A percentile compares a stretch with the other conserved stretches of the same genome.
phyloP scores from a whole-genome alignment of 2,797 vertebrate species.

The Crax fasciolata region DNA sequence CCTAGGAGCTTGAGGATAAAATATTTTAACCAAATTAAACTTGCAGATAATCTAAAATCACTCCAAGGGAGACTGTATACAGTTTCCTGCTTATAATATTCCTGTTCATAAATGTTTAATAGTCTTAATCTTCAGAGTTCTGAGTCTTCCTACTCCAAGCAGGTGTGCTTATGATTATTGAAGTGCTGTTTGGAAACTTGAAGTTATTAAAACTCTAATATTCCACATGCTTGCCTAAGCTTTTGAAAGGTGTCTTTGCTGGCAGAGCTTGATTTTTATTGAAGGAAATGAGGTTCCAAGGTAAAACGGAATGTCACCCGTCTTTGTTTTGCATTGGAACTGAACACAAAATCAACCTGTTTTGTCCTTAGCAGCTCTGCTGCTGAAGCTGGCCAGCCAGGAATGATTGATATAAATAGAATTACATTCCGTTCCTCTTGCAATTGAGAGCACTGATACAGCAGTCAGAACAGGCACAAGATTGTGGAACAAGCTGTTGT shows the following conservation, averaged over 20 bases:
- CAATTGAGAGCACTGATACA: background rate
- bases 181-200: background rate
- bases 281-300: background rate
- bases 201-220: background rate
- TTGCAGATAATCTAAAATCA: conserved; percentile 6
- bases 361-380: conserved; percentile 17
- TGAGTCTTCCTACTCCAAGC: background rate
- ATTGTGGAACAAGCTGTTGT: conserved; percentile 19
- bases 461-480: background rate
- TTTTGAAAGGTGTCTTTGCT: conserved; percentile 1
- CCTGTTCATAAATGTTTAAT: background rate
- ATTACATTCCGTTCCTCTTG: conserved; percentile 1
- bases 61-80: background rate
- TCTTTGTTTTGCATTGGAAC: background rate
- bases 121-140: background rate
- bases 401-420: conserved; percentile 50
- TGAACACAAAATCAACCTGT: conserved; percentile 11
- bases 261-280: conserved; percentile 26
- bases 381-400: background rate
- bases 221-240: background rate
- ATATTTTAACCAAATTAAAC: background rate
- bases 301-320: background rate
- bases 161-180: background rate
- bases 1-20: background rate
- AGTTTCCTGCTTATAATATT: background rate